Evolutionary conservation across 2,888 invertebrate species (phyloP).

Genomic region (Phaedon cochleariae): DNA sequence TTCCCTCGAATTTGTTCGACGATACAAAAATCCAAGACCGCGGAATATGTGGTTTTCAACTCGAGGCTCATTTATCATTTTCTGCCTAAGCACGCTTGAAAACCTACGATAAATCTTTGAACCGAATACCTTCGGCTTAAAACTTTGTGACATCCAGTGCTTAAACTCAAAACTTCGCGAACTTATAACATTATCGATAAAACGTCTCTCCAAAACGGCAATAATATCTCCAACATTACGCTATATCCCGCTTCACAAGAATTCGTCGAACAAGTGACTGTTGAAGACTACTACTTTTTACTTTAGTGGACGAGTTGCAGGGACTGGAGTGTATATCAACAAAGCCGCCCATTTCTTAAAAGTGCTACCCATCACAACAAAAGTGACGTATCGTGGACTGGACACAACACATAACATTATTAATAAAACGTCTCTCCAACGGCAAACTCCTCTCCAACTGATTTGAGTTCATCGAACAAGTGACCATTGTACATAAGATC

Average conservation of each 20-base stretch:
- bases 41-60: not conserved
- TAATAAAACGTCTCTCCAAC: too few species aligned
- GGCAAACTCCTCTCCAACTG: too few species aligned
- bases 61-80: not conserved
- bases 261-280: too few species aligned
- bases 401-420: too few species aligned
- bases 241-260: not conserved
- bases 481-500: too few species aligned
- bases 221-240: not conserved
- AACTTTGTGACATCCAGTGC: constrained; percentile 9
- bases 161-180: not conserved
- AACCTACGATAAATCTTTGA: constrained; percentile 5
- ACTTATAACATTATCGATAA: constrained; percentile 7
- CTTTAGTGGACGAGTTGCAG: not conserved
- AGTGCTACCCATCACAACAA: too few species aligned
- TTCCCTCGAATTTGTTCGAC: not conserved
- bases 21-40: not conserved
- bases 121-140: constrained; percentile 6
- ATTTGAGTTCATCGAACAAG: too few species aligned
- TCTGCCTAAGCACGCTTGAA: not conserved
- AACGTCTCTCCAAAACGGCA: not conserved
- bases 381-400: too few species aligned
- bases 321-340: too few species aligned
- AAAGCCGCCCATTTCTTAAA: constrained; percentile 1
- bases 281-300: too few species aligned